These are phyloP conservation scores for Andrena chrysosceles DNA, from an alignment of 2,888 invertebrate genomes.

Conservation along the genomic window DNA sequence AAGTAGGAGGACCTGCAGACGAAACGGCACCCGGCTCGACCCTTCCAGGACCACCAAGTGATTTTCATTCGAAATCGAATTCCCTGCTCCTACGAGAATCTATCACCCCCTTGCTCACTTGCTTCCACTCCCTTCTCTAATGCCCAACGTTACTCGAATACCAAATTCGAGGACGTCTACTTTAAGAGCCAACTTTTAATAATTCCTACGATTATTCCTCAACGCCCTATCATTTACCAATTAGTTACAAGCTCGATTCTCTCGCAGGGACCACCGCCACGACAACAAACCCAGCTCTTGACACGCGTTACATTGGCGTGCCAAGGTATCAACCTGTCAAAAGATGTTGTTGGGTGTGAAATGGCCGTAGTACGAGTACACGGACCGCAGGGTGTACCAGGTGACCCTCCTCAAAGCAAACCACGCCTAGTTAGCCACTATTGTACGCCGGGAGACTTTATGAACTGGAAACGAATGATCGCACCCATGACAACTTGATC, in stretches of 20 bases:
- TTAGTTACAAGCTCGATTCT: not conserved
- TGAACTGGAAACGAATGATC: constrained; percentile 78
- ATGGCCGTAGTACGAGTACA: constrained; percentile 59
- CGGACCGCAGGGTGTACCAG: constrained; percentile 73
- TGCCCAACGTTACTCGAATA: too few species aligned
- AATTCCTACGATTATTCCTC: too few species aligned
- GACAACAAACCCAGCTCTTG: constrained; percentile 75
- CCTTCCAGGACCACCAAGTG: constrained; percentile 9
- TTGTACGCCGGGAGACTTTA: constrained; percentile 76
- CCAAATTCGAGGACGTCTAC: too few species aligned
- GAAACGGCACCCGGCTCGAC: constrained; percentile 41
- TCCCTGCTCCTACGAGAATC: constrained; percentile 33
- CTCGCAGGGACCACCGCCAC: constrained; percentile 52
- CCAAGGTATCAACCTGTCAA: constrained; percentile 79
- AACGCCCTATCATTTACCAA: too few species aligned
- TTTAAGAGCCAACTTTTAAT: too few species aligned
- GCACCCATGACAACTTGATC: constrained; percentile 78
- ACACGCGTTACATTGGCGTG: constrained; percentile 73
- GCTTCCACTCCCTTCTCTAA: too few species aligned
- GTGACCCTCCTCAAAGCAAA: constrained; percentile 82
- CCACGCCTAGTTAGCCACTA: constrained; percentile 82
- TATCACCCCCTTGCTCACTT: not conserved
- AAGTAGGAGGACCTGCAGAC: constrained; percentile 59
- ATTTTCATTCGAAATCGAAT: constrained; percentile 40
- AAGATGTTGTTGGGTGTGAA: constrained; percentile 74